Base-by-base conservation (phyloP, 2,113 vertebrate genomes). In the Abramis brama region DNA sequence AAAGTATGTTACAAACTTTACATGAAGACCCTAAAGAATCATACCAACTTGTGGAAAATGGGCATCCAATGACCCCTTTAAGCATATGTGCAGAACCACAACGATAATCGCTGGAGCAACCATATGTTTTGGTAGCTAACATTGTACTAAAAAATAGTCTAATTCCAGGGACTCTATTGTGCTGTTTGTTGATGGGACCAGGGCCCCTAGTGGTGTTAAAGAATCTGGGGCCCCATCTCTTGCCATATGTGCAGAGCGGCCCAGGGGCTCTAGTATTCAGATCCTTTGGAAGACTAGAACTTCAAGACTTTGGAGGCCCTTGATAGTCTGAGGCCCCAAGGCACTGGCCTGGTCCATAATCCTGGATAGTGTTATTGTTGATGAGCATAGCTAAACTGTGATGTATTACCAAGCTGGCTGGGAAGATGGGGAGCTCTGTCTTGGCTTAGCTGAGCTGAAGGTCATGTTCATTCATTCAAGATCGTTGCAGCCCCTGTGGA, bases 331-430 rank as follows among this genome's bases (percentile, higher is more conserved):
- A 43, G 39, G 36, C 21, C 70, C 70, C 21, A 73, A 73, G 36
- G 70, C 68, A 71, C 36, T 71, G 10, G 21, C 36, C 68, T 1
- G 9, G 13, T 47, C 43, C 43, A 75, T 75, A 47, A 75, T 47
- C n/a, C 73, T 74, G 43, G n/a, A 25, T 47, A n/a, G n/a, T 47
- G 43, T 47, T 25, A 27, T 45, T 74, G 43, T 74, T 74, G 7
- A 71, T 71, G 68, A 71, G 68, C 19, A 21, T 73, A 12, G 70
- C 21, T 73, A 43, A 73, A 70, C 33, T 70, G 33, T 43, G 68
- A 71, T 71, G 68, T 39, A 71, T 23, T 71, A 36, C 68, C 19
- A 12, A 75, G 43, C 73, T 75, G n/a, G 39, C 70, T 45, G 23
- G 21, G 39, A 74, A 74, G 12, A 75, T 27, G 43, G 7, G 73